Base-by-base conservation (phyloP, 2,888 invertebrate genomes). In the Tuta absoluta region DNA sequence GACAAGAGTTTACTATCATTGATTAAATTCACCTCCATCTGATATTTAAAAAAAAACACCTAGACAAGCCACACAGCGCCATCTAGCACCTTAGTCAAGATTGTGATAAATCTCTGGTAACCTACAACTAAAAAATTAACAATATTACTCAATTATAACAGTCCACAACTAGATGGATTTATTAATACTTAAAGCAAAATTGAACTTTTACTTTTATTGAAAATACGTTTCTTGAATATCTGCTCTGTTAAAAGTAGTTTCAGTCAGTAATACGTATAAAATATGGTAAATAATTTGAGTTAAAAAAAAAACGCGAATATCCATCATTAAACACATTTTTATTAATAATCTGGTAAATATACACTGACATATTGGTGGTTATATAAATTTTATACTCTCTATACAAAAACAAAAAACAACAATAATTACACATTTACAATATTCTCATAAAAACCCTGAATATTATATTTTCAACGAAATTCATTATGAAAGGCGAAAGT, bases 311-410 rank as follows among this genome's bases (percentile, higher is more conserved):
- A 60, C 45, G 0, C n/a, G 19, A 58, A 58, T 11, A n/a, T 58
- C 17, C 21, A 23, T 59, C 59, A 45, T 79, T 82, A 80, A 84
- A 85, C 79, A 85, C 75, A 68, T 62, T 62, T 49, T 89, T 85
- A 87, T 84, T 86, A 81, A 79, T 84, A 84, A 82, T 84, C 71
- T 77, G 79, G 81, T 87, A 84, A 86, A 87, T 79, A 78, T 82
- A 85, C 81, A 80, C 82, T 87, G 87, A 81, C 85, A 71, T 73
- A 78, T 80, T 80, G 81, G 74, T 75, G 72, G 75, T 81, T 79
- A 86, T 82, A 88, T 80, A 81, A 33, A 33, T 8, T 33, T 33
- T 33, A 33, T 33, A 77, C 84, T 89, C 85, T 88, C 89, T 90
- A 87, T 90, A 90, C 90, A 90, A 86, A 82, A 75, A 82, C 72